Percentiles rank a stretch among this genome's conserved stretches.
phyloP scores from a whole-genome alignment of 2,797 vertebrate genomes.

The Oryzias dopingdopingensis region DNA sequence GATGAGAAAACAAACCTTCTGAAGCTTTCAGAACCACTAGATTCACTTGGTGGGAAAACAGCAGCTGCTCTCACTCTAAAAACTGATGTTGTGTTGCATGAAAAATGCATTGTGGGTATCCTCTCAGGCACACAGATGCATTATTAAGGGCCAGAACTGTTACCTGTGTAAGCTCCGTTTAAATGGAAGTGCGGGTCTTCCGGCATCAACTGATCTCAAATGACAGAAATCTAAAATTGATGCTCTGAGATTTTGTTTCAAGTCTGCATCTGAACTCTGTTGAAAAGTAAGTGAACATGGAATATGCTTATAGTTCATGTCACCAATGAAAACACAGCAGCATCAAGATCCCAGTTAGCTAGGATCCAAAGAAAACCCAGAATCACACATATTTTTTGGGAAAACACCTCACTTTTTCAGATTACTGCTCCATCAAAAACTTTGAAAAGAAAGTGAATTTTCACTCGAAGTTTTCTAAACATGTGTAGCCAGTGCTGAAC shows the following conservation, averaged over 20 bases:
- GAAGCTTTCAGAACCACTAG: conserved; percentile 60
- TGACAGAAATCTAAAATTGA: conserved; percentile 11
- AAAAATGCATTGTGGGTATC: conserved; percentile 28
- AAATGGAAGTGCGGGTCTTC: conserved; percentile 32
- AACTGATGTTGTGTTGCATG: conserved; percentile 37
- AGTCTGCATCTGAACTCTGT: not conserved
- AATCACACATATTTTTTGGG: too few species aligned
- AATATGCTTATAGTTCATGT: not conserved
- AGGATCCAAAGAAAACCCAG: too few species aligned
- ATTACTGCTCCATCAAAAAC: too few species aligned
- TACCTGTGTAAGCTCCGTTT: conserved; percentile 38
- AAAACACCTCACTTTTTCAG: too few species aligned
- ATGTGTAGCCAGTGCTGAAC: too few species aligned
- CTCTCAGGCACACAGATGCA: conserved; percentile 35
- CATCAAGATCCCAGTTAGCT: too few species aligned
- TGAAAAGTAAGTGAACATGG: not conserved
- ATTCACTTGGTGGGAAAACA: conserved; percentile 49
- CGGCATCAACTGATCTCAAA: conserved; percentile 15
- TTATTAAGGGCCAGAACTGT: conserved; percentile 43
- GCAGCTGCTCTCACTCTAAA: conserved; percentile 42
- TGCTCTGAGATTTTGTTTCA: conserved; percentile 1
- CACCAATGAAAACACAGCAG: not conserved
- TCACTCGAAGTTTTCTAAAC: too few species aligned
- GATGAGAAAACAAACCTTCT: conserved; percentile 7
- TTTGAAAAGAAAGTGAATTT: too few species aligned